Evolutionary conservation across 1,140 invertebrate species (phyloP), one percentile per base, ranked within the genome.

Genomic region (Drosophila subobscura): DNA sequence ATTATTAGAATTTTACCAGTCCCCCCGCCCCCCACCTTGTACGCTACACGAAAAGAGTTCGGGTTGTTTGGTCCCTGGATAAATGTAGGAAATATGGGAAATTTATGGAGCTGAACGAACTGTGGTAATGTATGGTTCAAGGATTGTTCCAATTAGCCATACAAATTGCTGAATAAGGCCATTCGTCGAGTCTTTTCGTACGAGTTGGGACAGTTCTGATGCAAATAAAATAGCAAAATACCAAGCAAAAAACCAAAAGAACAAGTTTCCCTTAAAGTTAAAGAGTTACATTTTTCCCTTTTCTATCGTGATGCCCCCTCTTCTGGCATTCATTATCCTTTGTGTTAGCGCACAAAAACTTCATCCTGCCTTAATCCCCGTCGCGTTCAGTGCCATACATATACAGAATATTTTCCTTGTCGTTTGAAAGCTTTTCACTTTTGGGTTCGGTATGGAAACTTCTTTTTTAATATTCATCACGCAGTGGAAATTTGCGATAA

Each of bases 391-490:
- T 58, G 44, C 29, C 56, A 67, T 40, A 60, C 33, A 56, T 65
- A 77, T 77, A 65, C 53, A 53, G 44, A 46, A 44, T 27, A 25
- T 78, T 70, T 77, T 50, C 58, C 51, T 27, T 55, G 47, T 27
- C 44, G 42, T 45, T 63, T 59, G 46, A 33, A 57, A 46, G 51
- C 27, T 41, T 59, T 49, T 72, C 70, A 52, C 56, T 72, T 72
- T 72, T 72, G 41, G 74, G 33, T 65, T 56, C 20, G 56, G 54
- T 40, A 75, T 72, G 63, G 22, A 72, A 80, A 85, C 80, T 85
- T 73, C 73, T 86, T 80, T 80, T 86, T 86, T 86, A 86, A 85
- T 86, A 85, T 85, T 73, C 63, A 73, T 73, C 67, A 80, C 55
- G 55, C 65, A 63, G 72, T 54, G 72, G 61, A 73, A 79, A 61